Percentiles rank a stretch among this genome's conserved stretches.
Conservation (phyloP, 53 echinoderm and acorn worm species). For the Zoroaster sp. region DNA sequence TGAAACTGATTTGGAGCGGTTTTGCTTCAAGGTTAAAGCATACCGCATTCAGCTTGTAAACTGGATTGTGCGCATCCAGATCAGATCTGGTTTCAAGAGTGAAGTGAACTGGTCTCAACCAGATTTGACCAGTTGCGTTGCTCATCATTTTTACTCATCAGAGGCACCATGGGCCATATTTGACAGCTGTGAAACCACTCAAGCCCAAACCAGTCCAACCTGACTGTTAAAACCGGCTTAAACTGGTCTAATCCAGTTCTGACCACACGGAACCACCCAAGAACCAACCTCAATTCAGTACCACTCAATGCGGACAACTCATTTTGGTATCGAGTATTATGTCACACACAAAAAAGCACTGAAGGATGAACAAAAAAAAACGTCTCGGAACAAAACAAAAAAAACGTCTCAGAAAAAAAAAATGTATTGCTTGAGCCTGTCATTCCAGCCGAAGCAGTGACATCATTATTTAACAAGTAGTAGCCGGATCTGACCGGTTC, state of each 20-base stretch:
- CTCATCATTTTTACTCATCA: background rate
- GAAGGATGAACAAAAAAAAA: too few relatives aligned
- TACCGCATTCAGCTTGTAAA: background rate
- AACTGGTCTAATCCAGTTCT: background rate
- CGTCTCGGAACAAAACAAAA: background rate
- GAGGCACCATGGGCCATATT: background rate
- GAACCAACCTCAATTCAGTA: background rate
- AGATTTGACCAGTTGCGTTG: background rate
- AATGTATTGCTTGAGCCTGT: background rate
- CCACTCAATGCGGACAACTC: background rate
- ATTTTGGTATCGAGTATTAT: background rate
- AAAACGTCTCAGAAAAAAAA: background rate
- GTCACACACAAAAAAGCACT: background rate
- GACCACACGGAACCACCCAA: background rate
- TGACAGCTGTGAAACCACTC: background rate
- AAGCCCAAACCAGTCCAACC: background rate
- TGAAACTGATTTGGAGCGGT: background rate
- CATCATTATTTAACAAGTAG: background rate
- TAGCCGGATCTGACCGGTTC: background rate
- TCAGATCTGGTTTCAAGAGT: too few relatives aligned
- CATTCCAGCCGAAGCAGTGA: constrained; percentile 16
- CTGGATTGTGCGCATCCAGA: too few relatives aligned
- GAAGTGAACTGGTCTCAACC: background rate
- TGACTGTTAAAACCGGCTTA: background rate
- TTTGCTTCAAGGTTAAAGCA: background rate